Evolutionary conservation across 2,113 vertebrate species (phyloP), one percentile per base, ranked within the genome.

Genomic region (Chionodraco myersi): DNA sequence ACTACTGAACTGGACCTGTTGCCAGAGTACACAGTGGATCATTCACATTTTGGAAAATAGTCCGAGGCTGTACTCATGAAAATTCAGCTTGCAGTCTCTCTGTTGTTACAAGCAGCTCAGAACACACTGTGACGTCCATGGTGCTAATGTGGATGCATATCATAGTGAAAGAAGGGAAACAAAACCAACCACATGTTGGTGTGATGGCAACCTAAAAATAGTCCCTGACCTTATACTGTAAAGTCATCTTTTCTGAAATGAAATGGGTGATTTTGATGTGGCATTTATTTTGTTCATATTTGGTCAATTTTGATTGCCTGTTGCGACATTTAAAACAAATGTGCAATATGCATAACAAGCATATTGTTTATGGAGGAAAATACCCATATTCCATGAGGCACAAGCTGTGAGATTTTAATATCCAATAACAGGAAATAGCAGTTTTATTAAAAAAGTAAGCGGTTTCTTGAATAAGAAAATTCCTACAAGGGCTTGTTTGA

Each of bases 1-100:
- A 77, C 86, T 86, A 81, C 91, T 79, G 71, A 77, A 86, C 64
- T 67, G 44, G 64, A 54, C 66, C 30, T 49, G 44, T 48, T 88
- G 93, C 93, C 94, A 95, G 90, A 93, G 84, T 91, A 94, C 65
- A 94, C 93, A 94, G 74, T 59, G 86, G 86, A 92, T 89, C 89
- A 85, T 84, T 93, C 91, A 87, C 84, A 86, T 75, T 73, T 36
- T 80, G 75, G 68, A 88, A 84, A 85, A 86, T 65, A 83, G 77
- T 67, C 77, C 10, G 21, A 80, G 79, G 76, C 70, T 84, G 72
- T 49, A 68, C 94, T 95, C 93, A 94, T 95, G 93, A 94, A 95
- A 94, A 95, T 94, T 94, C 92, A 94, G 79, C 48, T 26, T 80
- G 83, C 83, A 90, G 81, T 56, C 52, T 78, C 85, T 92, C 51